Percentiles rank a stretch among this genome's conserved stretches.
phyloP scores from a whole-genome alignment of 2,888 invertebrate species.

The Homarus gammarus region DNA sequence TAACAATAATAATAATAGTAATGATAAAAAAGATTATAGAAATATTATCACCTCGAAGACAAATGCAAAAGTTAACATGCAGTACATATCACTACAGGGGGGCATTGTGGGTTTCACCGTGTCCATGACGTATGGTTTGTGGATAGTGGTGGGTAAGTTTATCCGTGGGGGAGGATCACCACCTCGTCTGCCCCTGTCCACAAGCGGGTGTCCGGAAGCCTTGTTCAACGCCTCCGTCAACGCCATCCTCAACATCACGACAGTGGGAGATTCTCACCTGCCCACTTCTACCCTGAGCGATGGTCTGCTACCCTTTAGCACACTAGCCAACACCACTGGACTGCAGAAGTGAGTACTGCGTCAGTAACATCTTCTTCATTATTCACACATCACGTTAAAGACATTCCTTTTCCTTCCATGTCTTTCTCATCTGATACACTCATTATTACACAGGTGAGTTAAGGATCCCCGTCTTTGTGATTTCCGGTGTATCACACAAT shows the following conservation, averaged over 20 bases:
- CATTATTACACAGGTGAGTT: no score
- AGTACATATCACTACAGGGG: conserved; percentile 16
- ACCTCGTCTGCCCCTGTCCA: conserved; percentile 9
- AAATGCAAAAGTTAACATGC: background rate
- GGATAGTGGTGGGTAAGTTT: conserved; percentile 58
- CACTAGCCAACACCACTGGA: background rate
- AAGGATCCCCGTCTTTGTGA: no score
- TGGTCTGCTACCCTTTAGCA: no score
- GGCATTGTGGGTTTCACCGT: conserved; percentile 53
- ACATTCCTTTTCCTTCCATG: no score
- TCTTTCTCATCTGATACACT: no score
- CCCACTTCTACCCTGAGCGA: background rate
- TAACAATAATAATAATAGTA: background rate
- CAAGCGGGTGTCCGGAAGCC: conserved; percentile 28
- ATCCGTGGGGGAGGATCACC: conserved; percentile 17
- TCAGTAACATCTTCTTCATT: no score
- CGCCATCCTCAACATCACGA: background rate
- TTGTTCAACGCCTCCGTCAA: background rate
- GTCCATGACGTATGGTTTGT: conserved; percentile 46
- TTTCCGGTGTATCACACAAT: no score
- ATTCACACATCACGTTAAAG: no score
- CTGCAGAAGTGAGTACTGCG: no score
- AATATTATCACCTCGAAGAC: background rate
- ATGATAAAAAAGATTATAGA: no score
- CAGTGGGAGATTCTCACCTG: background rate